A percentile compares a stretch with the other conserved stretches of the same genome.
Evolutionary conservation across 2,797 vertebrate genomes (phyloP).

Genomic region (Champsocephalus esox): DNA sequence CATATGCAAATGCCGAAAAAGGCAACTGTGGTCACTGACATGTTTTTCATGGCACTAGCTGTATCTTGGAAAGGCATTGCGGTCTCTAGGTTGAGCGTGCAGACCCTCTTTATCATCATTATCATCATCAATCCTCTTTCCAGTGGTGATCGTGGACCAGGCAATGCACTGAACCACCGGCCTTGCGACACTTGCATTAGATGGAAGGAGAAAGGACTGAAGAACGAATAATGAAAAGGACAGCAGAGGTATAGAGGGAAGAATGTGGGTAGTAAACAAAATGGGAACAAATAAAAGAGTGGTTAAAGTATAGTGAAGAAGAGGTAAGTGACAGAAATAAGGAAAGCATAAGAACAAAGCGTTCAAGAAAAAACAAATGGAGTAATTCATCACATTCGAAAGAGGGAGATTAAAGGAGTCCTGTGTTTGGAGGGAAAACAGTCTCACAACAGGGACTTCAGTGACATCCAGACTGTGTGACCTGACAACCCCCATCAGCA

Average conservation of each 20-base stretch:
- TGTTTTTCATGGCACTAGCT: conserved; percentile 72
- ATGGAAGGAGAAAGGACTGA: conserved; percentile 32
- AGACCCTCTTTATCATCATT: conserved; percentile 79
- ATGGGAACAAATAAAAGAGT: background rate
- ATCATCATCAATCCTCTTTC: conserved; percentile 78
- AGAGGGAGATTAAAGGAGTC: conserved; percentile 59
- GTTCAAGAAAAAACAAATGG: conserved; percentile 54
- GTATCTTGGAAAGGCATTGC: conserved; percentile 73
- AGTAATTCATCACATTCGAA: conserved; percentile 68
- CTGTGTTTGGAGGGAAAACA: conserved; percentile 73
- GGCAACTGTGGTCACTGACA: conserved; percentile 58
- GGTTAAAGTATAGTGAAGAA: background rate
- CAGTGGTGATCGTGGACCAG: conserved; percentile 47
- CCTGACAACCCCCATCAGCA: conserved; percentile 28
- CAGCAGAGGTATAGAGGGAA: background rate
- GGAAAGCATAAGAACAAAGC: background rate
- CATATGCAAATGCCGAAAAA: conserved; percentile 29
- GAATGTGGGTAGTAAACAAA: conserved; percentile 10
- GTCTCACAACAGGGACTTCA: conserved; percentile 45
- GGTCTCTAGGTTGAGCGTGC: conserved; percentile 63
- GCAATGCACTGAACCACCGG: conserved; percentile 50
- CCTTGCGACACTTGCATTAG: conserved; percentile 42
- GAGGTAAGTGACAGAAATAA: background rate
- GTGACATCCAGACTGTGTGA: conserved; percentile 33
- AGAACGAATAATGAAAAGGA: conserved; percentile 13